Evolutionary conservation across 1,140 invertebrate genomes (phyloP), one percentile per base, ranked within the genome.

Genomic region (Anadara kagoshimensis): DNA sequence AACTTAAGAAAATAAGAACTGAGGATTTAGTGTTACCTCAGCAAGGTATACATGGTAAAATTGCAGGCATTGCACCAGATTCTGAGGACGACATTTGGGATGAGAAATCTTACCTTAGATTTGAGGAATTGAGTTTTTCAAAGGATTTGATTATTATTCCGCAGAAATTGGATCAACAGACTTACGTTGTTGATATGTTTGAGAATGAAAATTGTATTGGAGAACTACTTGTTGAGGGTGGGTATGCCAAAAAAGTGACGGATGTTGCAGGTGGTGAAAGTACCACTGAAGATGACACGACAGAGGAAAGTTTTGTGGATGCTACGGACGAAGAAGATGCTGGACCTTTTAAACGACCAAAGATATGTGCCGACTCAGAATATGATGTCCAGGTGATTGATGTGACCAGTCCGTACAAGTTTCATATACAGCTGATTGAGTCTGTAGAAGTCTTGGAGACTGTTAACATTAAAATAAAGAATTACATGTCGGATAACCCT

Each of bases 21-120:
- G 64, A 68, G 4, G 64, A 66, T 44, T 22, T 71, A 14, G 49
- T 36, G 49, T 49, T 72, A 12, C 64, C 74, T 14, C n/a, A 26
- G 24, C 74, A 76, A 54, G 69, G 69, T 43, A 41, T 72, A 18
- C 41, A 63, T 24, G 71, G 74, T 57, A 61, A 51, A 36, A n/a
- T 72, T 3, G 45, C 26, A 47, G 63, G 54, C n/a, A 65, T 75
- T 16, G 61, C 41, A 24, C 59, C 57, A 41, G 51, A 62, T 26
- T 20, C 44, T 0, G 47, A 24, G 26, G 24, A 29, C 11, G 56
- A 57, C 51, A 57, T 44, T 7, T 76, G 74, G 74, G 64, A 63
- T 36, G 44, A 61, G n/a, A 53, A 16, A 29, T 41, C 69, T 10
- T 56, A 49, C 63, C 20, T 24, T 51, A 54, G 20, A 51, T 71